phyloP scores from a whole-genome alignment of 2,797 vertebrate genomes.

The Eulemur albifrons region DNA sequence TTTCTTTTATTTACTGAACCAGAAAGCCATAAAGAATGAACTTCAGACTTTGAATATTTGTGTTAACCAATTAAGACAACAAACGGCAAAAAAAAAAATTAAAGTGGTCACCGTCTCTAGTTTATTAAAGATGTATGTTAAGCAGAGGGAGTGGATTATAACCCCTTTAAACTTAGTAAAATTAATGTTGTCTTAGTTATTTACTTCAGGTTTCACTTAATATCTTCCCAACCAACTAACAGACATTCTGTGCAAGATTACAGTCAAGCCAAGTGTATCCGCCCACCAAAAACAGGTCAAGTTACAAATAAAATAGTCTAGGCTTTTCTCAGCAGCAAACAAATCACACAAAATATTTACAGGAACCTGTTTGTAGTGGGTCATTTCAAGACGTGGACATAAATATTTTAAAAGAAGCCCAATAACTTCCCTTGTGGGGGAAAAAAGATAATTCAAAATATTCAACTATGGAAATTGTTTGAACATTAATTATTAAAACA shows the following conservation, averaged over 20 bases:
- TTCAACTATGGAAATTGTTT: not conserved
- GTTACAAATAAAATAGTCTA: constrained; percentile 42
- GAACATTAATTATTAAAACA: not conserved
- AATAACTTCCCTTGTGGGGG: not conserved
- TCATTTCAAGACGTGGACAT: not conserved
- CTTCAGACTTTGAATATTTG: not conserved
- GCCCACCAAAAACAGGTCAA: not conserved
- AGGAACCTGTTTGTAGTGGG: not conserved
- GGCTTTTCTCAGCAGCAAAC: not conserved
- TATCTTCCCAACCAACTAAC: not conserved
- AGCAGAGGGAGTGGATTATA: not conserved
- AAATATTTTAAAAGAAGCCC: not conserved
- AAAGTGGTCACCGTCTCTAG: not conserved
- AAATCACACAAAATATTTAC: not conserved
- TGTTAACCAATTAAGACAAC: constrained; percentile 30
- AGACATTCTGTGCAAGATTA: not conserved
- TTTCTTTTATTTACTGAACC: constrained; percentile 5
- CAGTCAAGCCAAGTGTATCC: constrained; percentile 6
- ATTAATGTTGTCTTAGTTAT: not conserved
- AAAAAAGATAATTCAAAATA: constrained; percentile 37
- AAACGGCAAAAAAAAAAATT: not conserved
- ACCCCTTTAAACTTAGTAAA: constrained; percentile 23
- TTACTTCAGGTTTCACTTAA: constrained; percentile 30
- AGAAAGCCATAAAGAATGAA: constrained; percentile 31
- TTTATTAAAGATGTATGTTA: constrained; percentile 41